These are phyloP conservation scores for Odontophorus gujanensis DNA, from an alignment of 2,113 vertebrate genomes.

Conservation along the genomic window DNA sequence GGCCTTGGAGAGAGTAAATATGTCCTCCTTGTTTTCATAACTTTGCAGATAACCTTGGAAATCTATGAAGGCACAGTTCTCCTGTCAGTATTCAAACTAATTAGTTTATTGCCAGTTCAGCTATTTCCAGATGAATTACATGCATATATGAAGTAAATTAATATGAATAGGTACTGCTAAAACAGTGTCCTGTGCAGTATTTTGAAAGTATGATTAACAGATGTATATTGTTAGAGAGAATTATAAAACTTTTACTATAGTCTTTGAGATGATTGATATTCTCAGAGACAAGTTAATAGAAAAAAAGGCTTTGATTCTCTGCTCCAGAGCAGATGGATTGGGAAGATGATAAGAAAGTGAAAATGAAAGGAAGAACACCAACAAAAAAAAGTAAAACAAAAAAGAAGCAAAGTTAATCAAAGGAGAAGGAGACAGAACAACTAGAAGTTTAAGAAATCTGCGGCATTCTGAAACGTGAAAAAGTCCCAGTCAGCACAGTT, in stretches of 20 bases:
- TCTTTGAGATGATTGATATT: slow-evolving; percentile 26
- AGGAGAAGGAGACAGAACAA: background rate
- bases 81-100: background rate
- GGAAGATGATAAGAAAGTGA: slow-evolving; percentile 40
- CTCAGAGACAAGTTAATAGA: background rate
- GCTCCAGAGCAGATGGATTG: slow-evolving; percentile 36
- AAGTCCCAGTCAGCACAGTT: background rate
- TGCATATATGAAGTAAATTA: background rate
- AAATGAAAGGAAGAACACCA: slow-evolving; percentile 26
- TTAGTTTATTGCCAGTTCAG: slow-evolving; percentile 11
- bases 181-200: background rate
- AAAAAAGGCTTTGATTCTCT: slow-evolving; percentile 48
- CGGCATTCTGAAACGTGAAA: background rate
- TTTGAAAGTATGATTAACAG: slow-evolving; percentile 43
- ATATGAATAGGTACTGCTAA: background rate
- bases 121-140: slow-evolving; percentile 26
- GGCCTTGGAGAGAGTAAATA: background rate
- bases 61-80: background rate
- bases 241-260: slow-evolving; percentile 22
- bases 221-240: background rate
- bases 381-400: background rate
- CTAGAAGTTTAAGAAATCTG: slow-evolving; percentile 5
- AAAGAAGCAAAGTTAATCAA: background rate
- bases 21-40: background rate
- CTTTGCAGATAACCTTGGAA: slow-evolving; percentile 3